Conservation (phyloP, 2,113 vertebrate genomes). For the Sarotherodon lohbergeri region DNA sequence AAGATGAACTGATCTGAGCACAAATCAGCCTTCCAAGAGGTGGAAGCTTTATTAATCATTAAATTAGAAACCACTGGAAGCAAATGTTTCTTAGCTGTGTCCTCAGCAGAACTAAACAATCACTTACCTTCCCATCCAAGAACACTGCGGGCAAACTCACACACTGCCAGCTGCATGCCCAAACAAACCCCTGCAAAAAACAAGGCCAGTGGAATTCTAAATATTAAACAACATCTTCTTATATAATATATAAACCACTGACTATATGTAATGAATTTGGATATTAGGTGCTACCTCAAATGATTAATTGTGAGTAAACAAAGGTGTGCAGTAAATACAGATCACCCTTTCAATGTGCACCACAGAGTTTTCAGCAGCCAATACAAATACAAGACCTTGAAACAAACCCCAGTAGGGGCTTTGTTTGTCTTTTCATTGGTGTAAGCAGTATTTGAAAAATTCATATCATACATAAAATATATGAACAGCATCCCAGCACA, state of each 20-base stretch:
- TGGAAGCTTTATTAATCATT: not conserved
- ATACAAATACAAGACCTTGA: not conserved
- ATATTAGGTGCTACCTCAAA: not conserved
- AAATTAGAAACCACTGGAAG: not conserved
- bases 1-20: not conserved
- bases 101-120: not conserved
- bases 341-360: not conserved
- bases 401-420: not conserved
- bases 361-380: not conserved
- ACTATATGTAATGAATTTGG: not conserved
- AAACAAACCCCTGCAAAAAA: conserved; percentile 83
- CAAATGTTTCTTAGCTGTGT: not conserved
- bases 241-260: not conserved
- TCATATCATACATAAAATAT: not conserved
- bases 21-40: not conserved
- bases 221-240: conserved; percentile 1
- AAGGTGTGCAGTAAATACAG: not conserved
- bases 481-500: not conserved
- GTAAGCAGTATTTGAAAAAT: not conserved
- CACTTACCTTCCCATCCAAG: conserved; percentile 87
- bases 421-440: not conserved
- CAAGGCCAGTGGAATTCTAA: conserved; percentile 11
- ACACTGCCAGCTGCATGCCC: conserved; percentile 96
- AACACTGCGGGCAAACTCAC: conserved; percentile 87
- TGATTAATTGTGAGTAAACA: not conserved